Base-by-base conservation (phyloP, 2,888 invertebrate genomes). In the Lithosia quadra region DNA sequence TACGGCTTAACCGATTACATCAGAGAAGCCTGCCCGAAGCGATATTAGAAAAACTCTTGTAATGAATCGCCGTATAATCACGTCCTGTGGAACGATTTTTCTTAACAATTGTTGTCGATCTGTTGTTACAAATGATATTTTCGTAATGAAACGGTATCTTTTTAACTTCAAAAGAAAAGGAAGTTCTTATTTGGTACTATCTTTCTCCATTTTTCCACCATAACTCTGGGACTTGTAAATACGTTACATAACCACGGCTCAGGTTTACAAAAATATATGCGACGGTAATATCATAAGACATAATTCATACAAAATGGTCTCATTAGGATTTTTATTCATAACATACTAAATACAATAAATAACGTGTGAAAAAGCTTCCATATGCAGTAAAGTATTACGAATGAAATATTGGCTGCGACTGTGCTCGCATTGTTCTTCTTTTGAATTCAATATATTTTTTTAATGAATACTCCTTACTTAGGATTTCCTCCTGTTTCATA, bases 1-100 rank as follows among this genome's bases (percentile, higher is more conserved):
- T 81, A 76, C 68, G 79, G 88, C 87, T 91, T 89, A 90, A 76
- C 85, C 82, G 90, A 90, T 88, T 86, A 88, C 81, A 83, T 83
- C 87, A 73, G 76, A 75, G 78, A 67, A 76, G 77, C 71, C 72
- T 72, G 67, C 70, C 74, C 69, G 59, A 74, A 83, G 78, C 76
- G 78, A 70, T 83, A 79, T 73, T 77, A 80, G 79, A 81, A 84
- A 74, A 79, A 79, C 77, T 71, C 72, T 69, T 61, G 71, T 77
- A 73, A 75, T 75, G 64, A 80, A 80, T 74, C 67, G 68, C 24
- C 58, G 59, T 68, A 61, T 73, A 68, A 80, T 73, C 72, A 76
- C 65, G 33, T 63, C 39, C 68, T 55, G 59, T 58, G 61, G 57
- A 57, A 62, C 15, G 21, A 36, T 3, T 7, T 57, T 21, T 58